Base-by-base conservation (phyloP, 2,888 invertebrate species). In the Morpho helenor region DNA sequence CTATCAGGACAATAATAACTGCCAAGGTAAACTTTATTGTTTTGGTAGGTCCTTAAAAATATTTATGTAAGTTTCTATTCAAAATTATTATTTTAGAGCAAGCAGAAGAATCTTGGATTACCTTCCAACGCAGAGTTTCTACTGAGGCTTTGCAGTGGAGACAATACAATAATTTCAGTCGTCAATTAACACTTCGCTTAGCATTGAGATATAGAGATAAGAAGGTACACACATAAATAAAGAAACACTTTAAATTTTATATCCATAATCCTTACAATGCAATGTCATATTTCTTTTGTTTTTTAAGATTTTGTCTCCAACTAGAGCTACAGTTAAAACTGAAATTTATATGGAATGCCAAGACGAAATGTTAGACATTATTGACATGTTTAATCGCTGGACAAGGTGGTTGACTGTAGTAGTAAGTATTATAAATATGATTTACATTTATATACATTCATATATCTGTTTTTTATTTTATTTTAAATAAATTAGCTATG, bases 91-190 rank as follows among this genome's bases (percentile, higher is more conserved):
- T 68, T 56, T 62, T 66, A 73, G 71, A 54, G 31, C 31, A 31
- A 31, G 59, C 63, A 8, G 70, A 74, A 22, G 76, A 77, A 44
- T 71, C 69, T 6, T 90, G 87, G 90, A 10, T 59, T 8, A 62
- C 61, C 7, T 85, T 80, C 59, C 77, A 79, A 60, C 77, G 77
- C 55, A 79, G 77, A 67, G 69, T 83, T 16, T 63, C 74, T 2
- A 77, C 76, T 2, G 89, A 90, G 66, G 79, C 81, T 2, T 60
- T 85, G 8, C 87, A 89, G 62, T 89, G 89, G 90, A 79, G 82
- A 31, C 87, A 90, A 55, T 89, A 89, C 64, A 82, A 84, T 53
- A 73, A 72, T 47, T 89, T 88, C 62, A 87, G 84, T 58, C 74
- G 76, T 6, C 81, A 82, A 59, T 73, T 87, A 5, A 79, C 80